These are phyloP conservation scores for Polyergus mexicanus DNA, from an alignment of 1,140 invertebrate genomes.

Conservation along the genomic window DNA sequence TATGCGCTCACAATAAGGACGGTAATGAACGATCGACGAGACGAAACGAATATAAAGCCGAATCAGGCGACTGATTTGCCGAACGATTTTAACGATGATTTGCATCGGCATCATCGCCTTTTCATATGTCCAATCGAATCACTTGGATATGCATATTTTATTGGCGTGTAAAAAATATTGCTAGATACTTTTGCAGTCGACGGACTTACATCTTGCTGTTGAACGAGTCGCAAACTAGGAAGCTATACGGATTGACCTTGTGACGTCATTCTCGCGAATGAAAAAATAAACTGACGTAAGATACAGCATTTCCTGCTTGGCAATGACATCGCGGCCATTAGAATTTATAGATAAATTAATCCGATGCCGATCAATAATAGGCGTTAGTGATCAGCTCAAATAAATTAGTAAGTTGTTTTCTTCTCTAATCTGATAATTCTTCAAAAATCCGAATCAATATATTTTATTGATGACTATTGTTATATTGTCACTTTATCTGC, in stretches of 20 bases:
- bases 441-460: slow-evolving; percentile 1
- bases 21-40: slow-evolving; percentile 18
- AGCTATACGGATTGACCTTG: slow-evolving; percentile 75
- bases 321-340: slow-evolving; percentile 36
- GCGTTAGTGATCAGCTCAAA: slow-evolving; percentile 5
- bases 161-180: slow-evolving; percentile 29
- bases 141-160: slow-evolving; percentile 35
- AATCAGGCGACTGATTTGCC: slow-evolving; percentile 1
- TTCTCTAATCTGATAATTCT: background rate
- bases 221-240: slow-evolving; percentile 74
- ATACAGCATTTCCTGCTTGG: slow-evolving; percentile 68
- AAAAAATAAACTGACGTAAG: slow-evolving; percentile 70
- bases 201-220: slow-evolving; percentile 64
- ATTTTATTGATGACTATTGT: slow-evolving; percentile 1
- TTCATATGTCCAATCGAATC: background rate
- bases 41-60: background rate
- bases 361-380: slow-evolving; percentile 5
- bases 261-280: slow-evolving; percentile 75
- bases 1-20: background rate
- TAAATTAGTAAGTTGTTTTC: slow-evolving; percentile 4
- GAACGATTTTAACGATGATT: slow-evolving; percentile 34
- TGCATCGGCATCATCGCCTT: background rate
- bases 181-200: background rate
- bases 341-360: slow-evolving; percentile 46
- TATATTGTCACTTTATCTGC: background rate